Evolutionary conservation across 2,113 vertebrate genomes (phyloP), one percentile per base, ranked within the genome.

Genomic region (Blennius ocellaris): DNA sequence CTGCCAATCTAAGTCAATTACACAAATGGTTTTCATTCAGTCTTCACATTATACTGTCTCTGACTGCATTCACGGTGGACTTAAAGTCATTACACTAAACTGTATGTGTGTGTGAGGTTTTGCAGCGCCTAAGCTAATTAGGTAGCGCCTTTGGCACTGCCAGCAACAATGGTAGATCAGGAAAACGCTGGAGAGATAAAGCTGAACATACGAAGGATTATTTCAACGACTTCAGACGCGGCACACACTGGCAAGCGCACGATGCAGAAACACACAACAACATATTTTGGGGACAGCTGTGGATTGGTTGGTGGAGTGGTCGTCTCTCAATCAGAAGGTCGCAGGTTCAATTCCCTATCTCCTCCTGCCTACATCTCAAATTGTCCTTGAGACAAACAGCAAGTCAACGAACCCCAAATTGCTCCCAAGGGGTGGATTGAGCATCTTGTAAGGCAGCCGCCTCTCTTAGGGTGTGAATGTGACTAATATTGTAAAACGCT

Each of bases 31-130:
- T 89, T 89, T 84, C 81, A 79, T 79, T 86, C 79, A 73, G 15
- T 66, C 75, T 54, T 72, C 52, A 71, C 68, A 72, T 68, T 85
- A 80, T 62, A 80, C 63, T 69, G 78, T 81, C 73, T 81, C 61
- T 59, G 62, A 66, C 74, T 69, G 64, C 71, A 85, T 81, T 73
- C 60, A 64, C 54, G 76, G 82, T 76, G 69, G 76, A 84, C 76
- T 74, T 76, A 72, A 80, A 90, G 75, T 73, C 78, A 83, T 90
- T 90, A 82, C 66, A 81, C 72, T 82, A 80, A 83, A 65, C 76
- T 61, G 16, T 43, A 5, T 17, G 15, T 68, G 44, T 64, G 55
- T 67, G 63, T 39, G 53, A 43, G 56, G 57, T 72, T 83, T 69
- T 36, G 12, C 40, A 72, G 85, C 82, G 72, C 81, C 64, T 74